Percentiles rank a stretch among this genome's conserved stretches.
These are phyloP conservation scores for Stylophora pistillata DNA, from an alignment of 64 coral and sea anemone genomes.

Conservation along the genomic window DNA sequence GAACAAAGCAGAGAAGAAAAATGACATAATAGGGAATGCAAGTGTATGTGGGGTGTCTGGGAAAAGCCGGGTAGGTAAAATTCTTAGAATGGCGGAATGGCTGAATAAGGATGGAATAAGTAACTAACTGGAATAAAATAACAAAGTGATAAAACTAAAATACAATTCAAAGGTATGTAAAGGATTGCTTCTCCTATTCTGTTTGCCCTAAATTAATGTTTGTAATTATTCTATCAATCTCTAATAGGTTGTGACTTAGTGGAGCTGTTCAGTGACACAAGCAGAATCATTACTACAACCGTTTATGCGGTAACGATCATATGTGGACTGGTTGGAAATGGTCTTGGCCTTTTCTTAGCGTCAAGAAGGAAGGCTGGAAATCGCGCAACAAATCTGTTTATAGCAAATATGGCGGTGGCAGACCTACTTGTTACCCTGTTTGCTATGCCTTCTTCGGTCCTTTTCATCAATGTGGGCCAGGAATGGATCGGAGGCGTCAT, in stretches of 20 bases:
- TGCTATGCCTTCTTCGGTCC: constrained; percentile 19
- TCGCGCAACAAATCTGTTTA: constrained; percentile 30
- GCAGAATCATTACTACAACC: constrained; percentile 33
- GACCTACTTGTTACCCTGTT: constrained; percentile 48
- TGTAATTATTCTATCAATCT: background rate
- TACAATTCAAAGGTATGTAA: too few relatives aligned
- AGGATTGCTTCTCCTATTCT: too few relatives aligned
- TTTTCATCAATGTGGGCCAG: constrained; percentile 4
- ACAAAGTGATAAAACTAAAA: too few relatives aligned
- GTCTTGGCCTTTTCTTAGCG: constrained; percentile 40
- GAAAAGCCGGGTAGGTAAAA: too few relatives aligned
- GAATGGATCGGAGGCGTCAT: constrained; percentile 56
- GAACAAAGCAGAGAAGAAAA: too few relatives aligned
- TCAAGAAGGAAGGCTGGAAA: constrained; percentile 41
- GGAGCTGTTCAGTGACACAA: background rate
- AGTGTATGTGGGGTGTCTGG: too few relatives aligned
- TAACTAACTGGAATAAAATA: too few relatives aligned
- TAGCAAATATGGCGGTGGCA: constrained; percentile 62
- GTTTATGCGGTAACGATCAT: constrained; percentile 40
- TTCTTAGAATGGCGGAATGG: too few relatives aligned
- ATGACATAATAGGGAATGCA: too few relatives aligned
- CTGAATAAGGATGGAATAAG: too few relatives aligned
- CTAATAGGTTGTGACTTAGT: background rate
- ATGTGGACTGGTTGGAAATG: constrained; percentile 52
- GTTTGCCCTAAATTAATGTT: background rate